Conservation (phyloP, 2,888 invertebrate species). For the Ormyrus nitidulus region DNA sequence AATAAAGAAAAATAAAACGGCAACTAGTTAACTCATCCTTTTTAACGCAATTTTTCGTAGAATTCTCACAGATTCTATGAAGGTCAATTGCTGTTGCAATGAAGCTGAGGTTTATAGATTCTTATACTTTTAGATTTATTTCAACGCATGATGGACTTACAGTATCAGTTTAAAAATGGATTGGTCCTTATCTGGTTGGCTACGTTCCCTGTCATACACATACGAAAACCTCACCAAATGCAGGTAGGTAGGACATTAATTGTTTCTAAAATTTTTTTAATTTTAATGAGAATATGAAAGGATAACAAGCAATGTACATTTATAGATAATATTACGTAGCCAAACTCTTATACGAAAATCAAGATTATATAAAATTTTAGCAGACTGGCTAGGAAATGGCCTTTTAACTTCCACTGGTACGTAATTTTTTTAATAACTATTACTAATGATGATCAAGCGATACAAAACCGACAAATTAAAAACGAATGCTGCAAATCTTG, state of each 20-base stretch:
- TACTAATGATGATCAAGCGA: no score
- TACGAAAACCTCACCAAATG: constrained; percentile 62
- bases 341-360: background rate
- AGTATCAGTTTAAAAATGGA: constrained; percentile 57
- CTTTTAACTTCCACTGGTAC: no score
- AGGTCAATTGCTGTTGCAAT: no score
- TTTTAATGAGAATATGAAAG: no score
- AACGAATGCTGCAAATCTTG: background rate
- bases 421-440: no score
- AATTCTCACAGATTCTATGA: no score
- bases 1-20: no score
- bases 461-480: background rate
- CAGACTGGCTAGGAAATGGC: background rate
- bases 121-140: constrained; percentile 57
- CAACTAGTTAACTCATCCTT: no score
- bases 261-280: no score
- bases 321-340: no score
- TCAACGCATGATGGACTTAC: constrained; percentile 53
- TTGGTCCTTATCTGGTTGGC: constrained; percentile 60
- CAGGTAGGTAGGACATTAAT: constrained; percentile 58
- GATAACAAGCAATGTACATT: no score
- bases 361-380: background rate
- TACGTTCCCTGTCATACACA: constrained; percentile 41
- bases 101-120: background rate
- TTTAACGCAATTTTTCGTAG: no score